Conservation (phyloP, 2,888 invertebrate genomes). For the Liodrosophila aerea region DNA sequence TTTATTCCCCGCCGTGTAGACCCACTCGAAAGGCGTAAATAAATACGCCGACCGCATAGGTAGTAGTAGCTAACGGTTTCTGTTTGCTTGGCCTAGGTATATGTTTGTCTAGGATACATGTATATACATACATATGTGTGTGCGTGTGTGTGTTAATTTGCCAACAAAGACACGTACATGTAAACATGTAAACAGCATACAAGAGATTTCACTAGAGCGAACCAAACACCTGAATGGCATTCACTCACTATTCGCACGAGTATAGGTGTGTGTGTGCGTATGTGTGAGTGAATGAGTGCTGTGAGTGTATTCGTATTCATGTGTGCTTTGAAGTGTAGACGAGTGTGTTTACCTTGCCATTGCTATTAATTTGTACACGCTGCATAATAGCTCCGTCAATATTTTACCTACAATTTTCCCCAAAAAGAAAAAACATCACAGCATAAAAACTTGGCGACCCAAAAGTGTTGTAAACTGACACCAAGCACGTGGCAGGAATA, state of each 20-base stretch:
- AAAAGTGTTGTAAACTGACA: conserved; percentile 40
- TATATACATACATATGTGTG: conserved; percentile 1
- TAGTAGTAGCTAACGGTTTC: conserved; percentile 42
- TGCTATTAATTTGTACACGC: conserved; percentile 70
- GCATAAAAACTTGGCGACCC: conserved; percentile 41
- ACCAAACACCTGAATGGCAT: conserved; percentile 49
- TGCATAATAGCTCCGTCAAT: conserved; percentile 72
- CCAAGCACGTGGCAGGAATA: conserved; percentile 2
- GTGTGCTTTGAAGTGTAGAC: conserved; percentile 17
- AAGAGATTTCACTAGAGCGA: conserved; percentile 57
- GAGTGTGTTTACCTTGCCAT: conserved; percentile 59
- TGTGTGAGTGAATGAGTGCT: conserved; percentile 21
- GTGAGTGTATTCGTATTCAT: conserved; percentile 18
- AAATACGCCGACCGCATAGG: conserved; percentile 65
- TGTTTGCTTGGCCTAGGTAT: conserved; percentile 57
- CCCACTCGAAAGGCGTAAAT: conserved; percentile 59
- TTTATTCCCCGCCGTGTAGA: conserved; percentile 23
- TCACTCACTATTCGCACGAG: conserved; percentile 20
- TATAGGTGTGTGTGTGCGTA: background rate
- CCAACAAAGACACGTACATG: conserved; percentile 68
- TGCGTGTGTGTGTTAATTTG: conserved; percentile 65
- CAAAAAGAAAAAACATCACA: no score
- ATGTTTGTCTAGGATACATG: conserved; percentile 63
- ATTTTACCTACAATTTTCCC: conserved; percentile 63
- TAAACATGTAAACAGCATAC: conserved; percentile 66